A percentile compares a stretch with the other conserved stretches of the same genome.
These are phyloP conservation scores for Sarcoramphus papa DNA, from an alignment of 2,797 vertebrate species.

Conservation along the genomic window DNA sequence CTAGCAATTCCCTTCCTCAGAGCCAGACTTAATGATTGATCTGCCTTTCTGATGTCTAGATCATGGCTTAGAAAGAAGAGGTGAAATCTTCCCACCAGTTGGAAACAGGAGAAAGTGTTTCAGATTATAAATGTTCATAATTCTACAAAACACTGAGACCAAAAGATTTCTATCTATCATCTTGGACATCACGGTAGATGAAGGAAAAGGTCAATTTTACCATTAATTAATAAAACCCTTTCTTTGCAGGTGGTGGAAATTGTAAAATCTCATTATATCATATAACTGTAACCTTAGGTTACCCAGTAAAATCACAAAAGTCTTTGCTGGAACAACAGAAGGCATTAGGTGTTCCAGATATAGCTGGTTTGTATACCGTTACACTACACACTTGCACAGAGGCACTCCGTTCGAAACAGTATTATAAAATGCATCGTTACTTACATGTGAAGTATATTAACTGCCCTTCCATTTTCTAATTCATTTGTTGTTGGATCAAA, in stretches of 20 bases:
- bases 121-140: background rate
- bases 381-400: rapidly evolving
- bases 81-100: background rate
- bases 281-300: background rate
- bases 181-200: background rate
- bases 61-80: background rate
- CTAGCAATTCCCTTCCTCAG: background rate
- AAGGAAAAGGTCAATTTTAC: background rate
- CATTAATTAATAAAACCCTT: background rate
- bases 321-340: background rate
- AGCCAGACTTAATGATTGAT: background rate
- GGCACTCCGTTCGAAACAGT: no score
- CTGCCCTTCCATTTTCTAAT: background rate
- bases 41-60: background rate
- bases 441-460: background rate
- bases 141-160: background rate
- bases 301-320: background rate
- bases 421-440: background rate
- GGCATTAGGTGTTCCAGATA: background rate
- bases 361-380: rapidly evolving
- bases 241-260: background rate
- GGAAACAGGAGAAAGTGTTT: background rate
- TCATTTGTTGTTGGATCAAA: background rate
- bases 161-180: background rate
- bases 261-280: background rate